phyloP scores from a whole-genome alignment of 2,888 invertebrate species.

The Thumatha senex region DNA sequence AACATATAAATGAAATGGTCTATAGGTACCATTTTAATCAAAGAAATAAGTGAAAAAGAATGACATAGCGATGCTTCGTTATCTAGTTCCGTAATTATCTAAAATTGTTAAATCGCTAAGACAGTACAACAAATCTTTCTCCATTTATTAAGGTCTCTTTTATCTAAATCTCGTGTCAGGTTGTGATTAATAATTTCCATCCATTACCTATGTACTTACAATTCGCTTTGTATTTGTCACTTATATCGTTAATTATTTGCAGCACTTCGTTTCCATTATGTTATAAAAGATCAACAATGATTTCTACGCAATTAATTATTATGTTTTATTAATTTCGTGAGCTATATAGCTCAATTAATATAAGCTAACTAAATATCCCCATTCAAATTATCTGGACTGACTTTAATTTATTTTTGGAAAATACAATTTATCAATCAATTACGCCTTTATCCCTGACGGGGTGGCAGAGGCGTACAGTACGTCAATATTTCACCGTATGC shows the following conservation, averaged over 20 bases:
- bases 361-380: background rate
- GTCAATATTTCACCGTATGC: too few relatives aligned
- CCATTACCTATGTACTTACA: constrained; percentile 37
- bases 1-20: too few relatives aligned
- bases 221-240: constrained; percentile 38
- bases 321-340: constrained; percentile 8
- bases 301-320: constrained; percentile 26
- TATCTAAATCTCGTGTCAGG: constrained; percentile 31
- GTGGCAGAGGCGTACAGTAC: too few relatives aligned
- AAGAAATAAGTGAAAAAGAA: constrained; percentile 5
- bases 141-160: constrained; percentile 33
- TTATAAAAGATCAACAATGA: constrained; percentile 26
- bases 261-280: constrained; percentile 36
- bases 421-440: too few relatives aligned
- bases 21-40: too few relatives aligned
- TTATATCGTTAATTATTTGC: constrained; percentile 39
- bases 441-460: too few relatives aligned
- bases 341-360: constrained; percentile 5
- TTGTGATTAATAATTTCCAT: constrained; percentile 37
- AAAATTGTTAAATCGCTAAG: constrained; percentile 31
- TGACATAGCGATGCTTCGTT: constrained; percentile 5
- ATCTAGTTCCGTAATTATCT: constrained; percentile 21
- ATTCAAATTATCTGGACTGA: background rate
- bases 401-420: too few relatives aligned
- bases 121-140: constrained; percentile 32